Percentiles rank a stretch among this genome's conserved stretches.
phyloP scores from a whole-genome alignment of 2,113 vertebrate genomes.

The Malurus cyaneus region DNA sequence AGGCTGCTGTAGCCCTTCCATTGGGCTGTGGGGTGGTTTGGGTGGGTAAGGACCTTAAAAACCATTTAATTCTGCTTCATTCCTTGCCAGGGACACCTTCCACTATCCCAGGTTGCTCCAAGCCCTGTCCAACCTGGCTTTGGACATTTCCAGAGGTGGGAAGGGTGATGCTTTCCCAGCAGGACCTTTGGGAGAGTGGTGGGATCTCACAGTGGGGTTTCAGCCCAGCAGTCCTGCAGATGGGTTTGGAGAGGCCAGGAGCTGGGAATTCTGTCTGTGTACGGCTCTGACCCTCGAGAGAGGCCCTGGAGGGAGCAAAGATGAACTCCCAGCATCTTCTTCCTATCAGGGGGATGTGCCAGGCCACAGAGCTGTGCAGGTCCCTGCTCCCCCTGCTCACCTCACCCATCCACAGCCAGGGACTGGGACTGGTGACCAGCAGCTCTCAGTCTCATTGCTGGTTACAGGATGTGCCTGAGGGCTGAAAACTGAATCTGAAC shows the following conservation, averaged over 20 bases:
- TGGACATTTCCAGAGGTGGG: background rate
- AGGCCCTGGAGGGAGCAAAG: background rate
- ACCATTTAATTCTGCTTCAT: background rate
- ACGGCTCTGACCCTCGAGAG: accelerated
- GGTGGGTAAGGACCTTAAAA: background rate
- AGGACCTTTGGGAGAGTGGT: accelerated
- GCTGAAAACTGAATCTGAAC: background rate
- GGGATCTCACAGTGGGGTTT: accelerated
- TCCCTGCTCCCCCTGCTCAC: background rate
- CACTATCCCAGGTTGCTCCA: background rate
- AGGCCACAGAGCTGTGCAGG: background rate
- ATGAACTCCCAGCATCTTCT: background rate
- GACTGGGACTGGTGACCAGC: background rate
- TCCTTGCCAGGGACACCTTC: background rate
- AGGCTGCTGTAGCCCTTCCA: no score
- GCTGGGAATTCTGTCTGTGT: background rate
- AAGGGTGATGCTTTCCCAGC: background rate
- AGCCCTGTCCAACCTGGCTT: accelerated
- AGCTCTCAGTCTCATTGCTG: background rate
- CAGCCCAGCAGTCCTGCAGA: background rate
- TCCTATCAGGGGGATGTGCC: background rate
- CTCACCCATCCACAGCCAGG: background rate
- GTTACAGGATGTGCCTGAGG: background rate
- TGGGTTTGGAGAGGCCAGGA: accelerated
- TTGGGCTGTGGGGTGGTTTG: background rate